Evolutionary conservation across 2,888 invertebrate species (phyloP).

Genomic region (Hylaea fasciaria): DNA sequence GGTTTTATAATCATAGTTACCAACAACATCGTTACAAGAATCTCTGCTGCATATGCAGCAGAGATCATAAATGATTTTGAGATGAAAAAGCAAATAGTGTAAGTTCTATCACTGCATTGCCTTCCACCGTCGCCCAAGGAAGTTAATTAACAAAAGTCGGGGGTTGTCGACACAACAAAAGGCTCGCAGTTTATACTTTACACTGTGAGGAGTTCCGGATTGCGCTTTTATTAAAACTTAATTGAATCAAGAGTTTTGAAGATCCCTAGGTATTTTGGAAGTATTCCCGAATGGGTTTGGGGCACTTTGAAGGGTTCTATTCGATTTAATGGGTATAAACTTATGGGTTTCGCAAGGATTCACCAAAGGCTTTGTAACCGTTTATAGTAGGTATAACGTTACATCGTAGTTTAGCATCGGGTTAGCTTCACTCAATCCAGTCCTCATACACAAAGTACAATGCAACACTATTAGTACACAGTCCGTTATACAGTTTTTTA

Average conservation of each 20-base stretch:
- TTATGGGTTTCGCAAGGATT: neutral
- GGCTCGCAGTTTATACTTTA: constrained; percentile 52
- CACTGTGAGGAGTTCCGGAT: constrained; percentile 47
- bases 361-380: neutral
- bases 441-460: too few species aligned
- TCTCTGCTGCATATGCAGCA: too few species aligned
- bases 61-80: too few species aligned
- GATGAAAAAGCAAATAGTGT: too few species aligned
- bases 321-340: constrained; percentile 25
- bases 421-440: too few species aligned
- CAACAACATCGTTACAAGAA: too few species aligned
- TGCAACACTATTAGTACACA: too few species aligned
- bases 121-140: constrained; percentile 26
- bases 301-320: constrained; percentile 26
- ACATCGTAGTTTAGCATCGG: too few species aligned
- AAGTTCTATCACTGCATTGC: constrained; percentile 3
- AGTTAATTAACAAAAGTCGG: constrained; percentile 47
- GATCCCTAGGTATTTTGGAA: constrained; percentile 40
- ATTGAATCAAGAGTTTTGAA: constrained; percentile 49
- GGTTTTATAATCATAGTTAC: too few species aligned
- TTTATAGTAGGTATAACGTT: too few species aligned
- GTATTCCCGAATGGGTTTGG: constrained; percentile 33
- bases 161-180: constrained; percentile 50
- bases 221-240: constrained; percentile 58
- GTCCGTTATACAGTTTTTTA: too few species aligned